Evolutionary conservation across 2,888 invertebrate genomes (phyloP).

Genomic region (Scaptomyza cyrtandrae): DNA sequence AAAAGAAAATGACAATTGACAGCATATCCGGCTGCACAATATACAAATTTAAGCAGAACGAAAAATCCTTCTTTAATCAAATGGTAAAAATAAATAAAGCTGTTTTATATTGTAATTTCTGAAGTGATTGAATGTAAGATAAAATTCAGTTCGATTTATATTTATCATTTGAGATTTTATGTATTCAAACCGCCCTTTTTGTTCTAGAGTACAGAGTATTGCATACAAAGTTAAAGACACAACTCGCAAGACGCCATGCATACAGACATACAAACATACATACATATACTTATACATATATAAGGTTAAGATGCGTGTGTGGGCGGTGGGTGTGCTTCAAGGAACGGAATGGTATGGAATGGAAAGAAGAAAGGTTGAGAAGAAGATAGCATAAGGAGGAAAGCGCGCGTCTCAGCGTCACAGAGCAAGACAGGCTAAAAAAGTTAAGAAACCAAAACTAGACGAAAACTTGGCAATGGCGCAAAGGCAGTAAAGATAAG

Average conservation of each 20-base stretch:
- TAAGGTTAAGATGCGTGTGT: slow-evolving; percentile 66
- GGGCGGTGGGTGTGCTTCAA: slow-evolving; percentile 61
- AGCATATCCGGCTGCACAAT: neutral
- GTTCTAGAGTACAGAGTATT: neutral
- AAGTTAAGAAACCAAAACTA: slow-evolving; percentile 59
- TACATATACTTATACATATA: neutral
- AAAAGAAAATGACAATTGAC: neutral
- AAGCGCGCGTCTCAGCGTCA: slow-evolving; percentile 2
- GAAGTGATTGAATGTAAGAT: no score
- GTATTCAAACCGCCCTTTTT: no score
- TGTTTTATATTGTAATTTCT: neutral
- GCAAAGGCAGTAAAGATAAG: slow-evolving; percentile 59
- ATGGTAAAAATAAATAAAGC: neutral
- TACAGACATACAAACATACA: neutral
- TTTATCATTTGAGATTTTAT: no score
- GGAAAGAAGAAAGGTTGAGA: slow-evolving; percentile 9
- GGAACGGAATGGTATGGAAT: slow-evolving; percentile 8
- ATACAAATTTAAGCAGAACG: slow-evolving; percentile 1
- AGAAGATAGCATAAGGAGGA: slow-evolving; percentile 6
- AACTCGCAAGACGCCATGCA: neutral
- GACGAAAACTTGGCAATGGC: slow-evolving; percentile 74
- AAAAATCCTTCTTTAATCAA: no score
- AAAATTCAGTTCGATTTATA: neutral
- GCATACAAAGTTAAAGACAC: slow-evolving; percentile 2
- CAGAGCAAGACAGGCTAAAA: slow-evolving; percentile 26